Conservation (phyloP, 2,888 invertebrate species). For the Drosophila greeni region DNA sequence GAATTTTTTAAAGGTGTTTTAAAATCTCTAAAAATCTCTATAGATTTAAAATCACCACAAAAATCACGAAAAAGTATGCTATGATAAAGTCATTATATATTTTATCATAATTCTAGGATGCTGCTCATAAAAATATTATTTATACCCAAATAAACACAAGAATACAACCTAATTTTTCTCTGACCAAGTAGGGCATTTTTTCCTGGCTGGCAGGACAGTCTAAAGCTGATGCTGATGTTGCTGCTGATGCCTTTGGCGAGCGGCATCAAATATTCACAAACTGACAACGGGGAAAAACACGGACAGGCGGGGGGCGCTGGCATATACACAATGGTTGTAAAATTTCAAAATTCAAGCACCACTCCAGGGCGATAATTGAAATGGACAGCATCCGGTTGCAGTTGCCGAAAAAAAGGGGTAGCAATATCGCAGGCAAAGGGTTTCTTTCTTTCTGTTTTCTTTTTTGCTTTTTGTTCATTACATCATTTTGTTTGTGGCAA, state of each 20-base stretch:
- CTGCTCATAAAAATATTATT: too few species aligned
- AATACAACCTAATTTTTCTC: background rate
- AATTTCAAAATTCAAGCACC: conserved; percentile 76
- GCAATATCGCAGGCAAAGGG: conserved; percentile 7
- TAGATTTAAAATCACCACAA: background rate
- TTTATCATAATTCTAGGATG: background rate
- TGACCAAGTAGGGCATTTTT: conserved; percentile 10
- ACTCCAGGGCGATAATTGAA: conserved; percentile 74
- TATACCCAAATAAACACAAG: too few species aligned
- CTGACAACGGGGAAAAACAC: conserved; percentile 53
- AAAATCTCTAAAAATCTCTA: too few species aligned
- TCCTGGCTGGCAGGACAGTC: background rate
- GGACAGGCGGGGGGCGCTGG: background rate
- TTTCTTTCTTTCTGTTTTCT: background rate
- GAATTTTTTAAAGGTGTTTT: too few species aligned
- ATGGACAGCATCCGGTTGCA: conserved; percentile 75
- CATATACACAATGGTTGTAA: conserved; percentile 52
- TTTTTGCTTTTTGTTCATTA: background rate
- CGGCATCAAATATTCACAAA: conserved; percentile 62
- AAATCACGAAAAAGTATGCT: background rate
- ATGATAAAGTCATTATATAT: background rate
- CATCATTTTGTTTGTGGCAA: conserved; percentile 11
- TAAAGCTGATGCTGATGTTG: background rate
- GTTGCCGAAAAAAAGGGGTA: conserved; percentile 32
- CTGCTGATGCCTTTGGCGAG: conserved; percentile 35